Evolutionary conservation across 2,888 invertebrate species (phyloP).

Genomic region (Tinea semifulvella): DNA sequence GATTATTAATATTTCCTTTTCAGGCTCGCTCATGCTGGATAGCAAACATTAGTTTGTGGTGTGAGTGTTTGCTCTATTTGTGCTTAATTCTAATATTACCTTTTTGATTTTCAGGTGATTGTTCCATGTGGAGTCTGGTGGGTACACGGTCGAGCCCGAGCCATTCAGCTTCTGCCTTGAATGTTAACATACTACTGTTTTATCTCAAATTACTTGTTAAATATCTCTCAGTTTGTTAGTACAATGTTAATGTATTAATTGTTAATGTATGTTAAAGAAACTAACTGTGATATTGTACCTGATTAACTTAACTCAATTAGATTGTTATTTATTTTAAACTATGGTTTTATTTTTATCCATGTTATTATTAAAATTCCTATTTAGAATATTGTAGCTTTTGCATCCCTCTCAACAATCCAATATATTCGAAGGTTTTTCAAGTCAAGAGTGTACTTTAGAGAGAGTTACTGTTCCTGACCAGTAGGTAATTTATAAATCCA

Average conservation of each 20-base stretch:
- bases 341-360: no score
- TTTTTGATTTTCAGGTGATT: conserved; percentile 65
- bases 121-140: conserved; percentile 67
- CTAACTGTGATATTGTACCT: conserved; percentile 5
- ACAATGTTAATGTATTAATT: neutral
- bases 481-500: no score
- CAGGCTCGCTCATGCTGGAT: conserved; percentile 46
- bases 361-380: no score
- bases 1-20: conserved; percentile 49
- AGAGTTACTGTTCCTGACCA: no score
- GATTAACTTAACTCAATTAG: no score
- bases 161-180: conserved; percentile 70
- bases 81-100: conserved; percentile 42
- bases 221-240: neutral
- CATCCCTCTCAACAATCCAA: no score
- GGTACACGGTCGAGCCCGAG: conserved; percentile 72
- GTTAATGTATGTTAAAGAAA: neutral
- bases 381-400: no score
- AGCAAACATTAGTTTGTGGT: conserved; percentile 31
- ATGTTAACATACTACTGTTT: conserved; percentile 42
- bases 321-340: no score
- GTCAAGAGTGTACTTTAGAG: no score
- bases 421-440: no score
- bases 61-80: conserved; percentile 49
- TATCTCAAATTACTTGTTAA: conserved; percentile 19